phyloP scores from a whole-genome alignment of 2,113 vertebrate species.

The Tachycineta bicolor region DNA sequence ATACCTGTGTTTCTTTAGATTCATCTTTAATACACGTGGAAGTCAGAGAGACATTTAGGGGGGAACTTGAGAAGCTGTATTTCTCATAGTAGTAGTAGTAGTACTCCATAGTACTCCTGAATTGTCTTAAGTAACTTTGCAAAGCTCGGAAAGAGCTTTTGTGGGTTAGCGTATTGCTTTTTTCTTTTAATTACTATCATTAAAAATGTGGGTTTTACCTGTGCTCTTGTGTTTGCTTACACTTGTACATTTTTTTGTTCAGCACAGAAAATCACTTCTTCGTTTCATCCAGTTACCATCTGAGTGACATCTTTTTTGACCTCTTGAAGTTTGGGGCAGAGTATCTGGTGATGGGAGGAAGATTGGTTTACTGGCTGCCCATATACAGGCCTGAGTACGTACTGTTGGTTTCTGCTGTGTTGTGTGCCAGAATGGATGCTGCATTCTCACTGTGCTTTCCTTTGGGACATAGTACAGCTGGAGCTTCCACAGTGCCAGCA shows the following conservation, averaged over 20 bases:
- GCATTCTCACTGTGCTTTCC: background rate
- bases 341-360: slow-evolving; percentile 88
- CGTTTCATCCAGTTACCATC: slow-evolving; percentile 89
- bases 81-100: background rate
- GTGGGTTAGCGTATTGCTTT: background rate
- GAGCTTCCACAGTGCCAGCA: background rate
- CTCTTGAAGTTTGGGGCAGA: slow-evolving; percentile 91
- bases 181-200: background rate
- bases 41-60: background rate
- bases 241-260: background rate
- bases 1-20: background rate
- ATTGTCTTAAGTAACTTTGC: background rate
- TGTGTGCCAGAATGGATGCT: background rate
- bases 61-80: background rate
- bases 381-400: slow-evolving; percentile 94
- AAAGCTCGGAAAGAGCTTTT: background rate
- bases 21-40: background rate
- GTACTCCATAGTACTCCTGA: background rate
- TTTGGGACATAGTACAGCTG: background rate
- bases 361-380: slow-evolving; percentile 95
- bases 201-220: background rate
- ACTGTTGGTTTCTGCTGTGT: slow-evolving; percentile 5
- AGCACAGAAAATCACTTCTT: slow-evolving; percentile 88
- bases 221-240: background rate
- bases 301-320: slow-evolving; percentile 96